phyloP scores from a whole-genome alignment of 1,140 invertebrate species.

The Diploscapter pachys region DNA sequence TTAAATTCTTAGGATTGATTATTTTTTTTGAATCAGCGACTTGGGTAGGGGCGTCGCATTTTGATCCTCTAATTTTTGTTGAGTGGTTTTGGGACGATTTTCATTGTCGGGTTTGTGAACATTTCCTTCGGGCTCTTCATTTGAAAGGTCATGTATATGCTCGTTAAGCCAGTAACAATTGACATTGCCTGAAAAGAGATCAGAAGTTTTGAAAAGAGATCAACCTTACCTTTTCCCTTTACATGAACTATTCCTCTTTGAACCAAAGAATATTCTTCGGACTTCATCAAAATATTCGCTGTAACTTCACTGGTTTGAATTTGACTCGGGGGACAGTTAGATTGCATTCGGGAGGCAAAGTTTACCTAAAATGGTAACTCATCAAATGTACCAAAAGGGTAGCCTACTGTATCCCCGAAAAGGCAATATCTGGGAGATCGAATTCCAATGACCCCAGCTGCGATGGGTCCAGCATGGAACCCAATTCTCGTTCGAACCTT shows the following conservation, averaged over 20 bases:
- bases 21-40: too few species aligned
- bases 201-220: too few species aligned
- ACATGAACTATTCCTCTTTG: constrained; percentile 57
- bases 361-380: constrained; percentile 62
- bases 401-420: constrained; percentile 81
- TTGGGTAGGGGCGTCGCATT: too few species aligned
- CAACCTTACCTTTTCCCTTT: constrained; percentile 49
- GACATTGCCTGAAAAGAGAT: constrained; percentile 20
- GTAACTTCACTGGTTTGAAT: constrained; percentile 57
- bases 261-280: constrained; percentile 44
- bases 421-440: constrained; percentile 63
- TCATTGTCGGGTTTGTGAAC: too few species aligned
- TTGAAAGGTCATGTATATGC: not conserved
- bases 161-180: constrained; percentile 47
- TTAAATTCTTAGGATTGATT: too few species aligned
- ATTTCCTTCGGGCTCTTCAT: too few species aligned
- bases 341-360: constrained; percentile 58
- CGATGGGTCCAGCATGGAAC: constrained; percentile 62
- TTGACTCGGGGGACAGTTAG: constrained; percentile 56
- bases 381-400: constrained; percentile 87
- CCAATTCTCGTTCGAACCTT: constrained; percentile 55
- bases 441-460: constrained; percentile 64
- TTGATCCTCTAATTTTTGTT: too few species aligned
- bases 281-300: constrained; percentile 43
- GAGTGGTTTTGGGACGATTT: too few species aligned